Percentiles rank a stretch among this genome's conserved stretches.
Evolutionary conservation across 2,888 invertebrate species (phyloP).

Genomic region (Trissolcus japonicus): DNA sequence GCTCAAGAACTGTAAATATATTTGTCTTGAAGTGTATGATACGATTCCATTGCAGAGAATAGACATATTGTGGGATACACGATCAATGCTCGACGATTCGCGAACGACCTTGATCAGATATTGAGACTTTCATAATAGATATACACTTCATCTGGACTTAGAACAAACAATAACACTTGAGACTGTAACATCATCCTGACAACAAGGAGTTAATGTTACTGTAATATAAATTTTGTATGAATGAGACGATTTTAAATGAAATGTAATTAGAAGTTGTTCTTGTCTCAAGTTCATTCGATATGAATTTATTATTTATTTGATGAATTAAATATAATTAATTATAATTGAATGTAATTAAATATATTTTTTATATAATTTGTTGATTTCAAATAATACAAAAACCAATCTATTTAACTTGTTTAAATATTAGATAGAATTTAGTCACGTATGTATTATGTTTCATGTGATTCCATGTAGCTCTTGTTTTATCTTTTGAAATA

Average conservation of each 20-base stretch:
- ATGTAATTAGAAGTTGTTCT: too few species aligned
- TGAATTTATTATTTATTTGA: too few species aligned
- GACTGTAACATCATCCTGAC: background rate
- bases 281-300: too few species aligned
- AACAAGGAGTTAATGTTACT: background rate
- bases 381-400: too few species aligned
- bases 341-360: too few species aligned
- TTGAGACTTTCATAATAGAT: slow-evolving; percentile 31
- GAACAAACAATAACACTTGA: background rate
- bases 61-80: slow-evolving; percentile 32
- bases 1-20: slow-evolving; percentile 17
- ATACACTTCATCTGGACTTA: slow-evolving; percentile 13
- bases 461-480: too few species aligned
- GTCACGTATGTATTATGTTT: too few species aligned
- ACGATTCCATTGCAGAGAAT: slow-evolving; percentile 36
- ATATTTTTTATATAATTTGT: too few species aligned
- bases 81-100: slow-evolving; percentile 14
- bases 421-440: too few species aligned
- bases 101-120: slow-evolving; percentile 30
- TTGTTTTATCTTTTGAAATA: too few species aligned
- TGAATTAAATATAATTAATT: too few species aligned
- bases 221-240: background rate
- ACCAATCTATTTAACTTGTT: too few species aligned
- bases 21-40: slow-evolving; percentile 19
- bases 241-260: background rate